phyloP scores from a whole-genome alignment of 2,797 vertebrate genomes.

The Sebastes diaconus region DNA sequence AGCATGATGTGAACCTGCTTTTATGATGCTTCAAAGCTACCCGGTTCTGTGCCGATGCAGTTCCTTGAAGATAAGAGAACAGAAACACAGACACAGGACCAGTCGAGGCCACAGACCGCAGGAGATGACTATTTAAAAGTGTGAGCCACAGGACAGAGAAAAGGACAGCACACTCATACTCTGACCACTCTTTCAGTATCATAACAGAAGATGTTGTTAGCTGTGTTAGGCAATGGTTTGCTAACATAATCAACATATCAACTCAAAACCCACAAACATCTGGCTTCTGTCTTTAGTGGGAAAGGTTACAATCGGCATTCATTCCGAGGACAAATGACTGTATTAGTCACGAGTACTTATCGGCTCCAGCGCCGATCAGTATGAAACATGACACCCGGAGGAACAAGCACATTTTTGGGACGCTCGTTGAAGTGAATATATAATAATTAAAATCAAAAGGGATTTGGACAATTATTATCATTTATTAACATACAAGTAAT shows the following conservation, averaged over 20 bases:
- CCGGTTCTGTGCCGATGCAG: conserved; percentile 22
- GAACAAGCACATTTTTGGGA: no score
- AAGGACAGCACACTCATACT: background rate
- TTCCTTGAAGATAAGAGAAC: conserved; percentile 64
- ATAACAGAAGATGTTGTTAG: background rate
- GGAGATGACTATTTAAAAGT: conserved; percentile 22
- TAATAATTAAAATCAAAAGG: no score
- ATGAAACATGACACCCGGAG: no score
- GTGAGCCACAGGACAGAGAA: background rate
- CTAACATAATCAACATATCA: background rate
- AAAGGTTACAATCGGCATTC: no score
- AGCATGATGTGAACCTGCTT: conserved; percentile 19
- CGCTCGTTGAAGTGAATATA: no score
- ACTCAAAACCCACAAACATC: no score
- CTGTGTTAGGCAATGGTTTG: background rate
- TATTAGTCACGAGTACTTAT: no score
- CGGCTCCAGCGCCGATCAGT: no score
- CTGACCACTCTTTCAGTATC: background rate
- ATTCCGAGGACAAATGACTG: no score
- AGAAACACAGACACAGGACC: conserved; percentile 40
- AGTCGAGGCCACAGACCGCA: background rate
- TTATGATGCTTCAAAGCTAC: conserved; percentile 52
- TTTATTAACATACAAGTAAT: no score
- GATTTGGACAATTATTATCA: no score
- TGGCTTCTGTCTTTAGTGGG: no score